Evolutionary conservation across 1,140 invertebrate genomes (phyloP), one percentile per base, ranked within the genome.

Genomic region (Papilio helenus): DNA sequence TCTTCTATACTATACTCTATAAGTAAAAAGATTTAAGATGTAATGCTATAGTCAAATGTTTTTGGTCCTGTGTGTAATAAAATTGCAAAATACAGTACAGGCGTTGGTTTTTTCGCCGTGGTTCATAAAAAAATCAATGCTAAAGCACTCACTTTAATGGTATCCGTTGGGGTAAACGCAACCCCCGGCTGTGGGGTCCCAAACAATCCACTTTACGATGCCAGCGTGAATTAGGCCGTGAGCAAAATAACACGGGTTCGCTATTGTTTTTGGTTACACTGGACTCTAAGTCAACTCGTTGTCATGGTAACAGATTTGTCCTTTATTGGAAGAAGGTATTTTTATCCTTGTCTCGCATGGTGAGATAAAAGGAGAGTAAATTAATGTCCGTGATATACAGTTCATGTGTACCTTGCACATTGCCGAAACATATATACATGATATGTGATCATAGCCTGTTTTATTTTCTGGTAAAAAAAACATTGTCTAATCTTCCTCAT

Each of bases 111-210:
- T 61, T 68, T 74, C 44, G n/a, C 72, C 44, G 39, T 23, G 8
- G 23, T 46, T 46, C 42, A 74, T 74, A 44, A 49, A 44, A 44
- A 74, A 74, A 74, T 26, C 72, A 74, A 49, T 74, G 72, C 44
- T 74, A 46, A 46, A 74, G 39, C 72, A 74, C 72, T 74, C 72
- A 49, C 20, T 74, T 74, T 74, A 74, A 74, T 74, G 42, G 42
- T 49, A 74, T 74, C 42, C 44, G 72, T 74, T 74, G 42, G 72
- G 72, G 72, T 74, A 74, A 49, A 74, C 10, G 20, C 42, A 74
- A 44, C 72, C 72, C 23, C 42, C 72, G 72, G 44, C 44, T 44
- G 42, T 26, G 23, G 44, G 72, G 42, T 46, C 42, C 72, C 72
- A 26, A 74, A 46, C 72, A 74, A 74, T 74, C 72, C 72, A 74